Evolutionary conservation across 2,888 invertebrate species (phyloP).

Genomic region (Scaptomyza cyrtandrae): DNA sequence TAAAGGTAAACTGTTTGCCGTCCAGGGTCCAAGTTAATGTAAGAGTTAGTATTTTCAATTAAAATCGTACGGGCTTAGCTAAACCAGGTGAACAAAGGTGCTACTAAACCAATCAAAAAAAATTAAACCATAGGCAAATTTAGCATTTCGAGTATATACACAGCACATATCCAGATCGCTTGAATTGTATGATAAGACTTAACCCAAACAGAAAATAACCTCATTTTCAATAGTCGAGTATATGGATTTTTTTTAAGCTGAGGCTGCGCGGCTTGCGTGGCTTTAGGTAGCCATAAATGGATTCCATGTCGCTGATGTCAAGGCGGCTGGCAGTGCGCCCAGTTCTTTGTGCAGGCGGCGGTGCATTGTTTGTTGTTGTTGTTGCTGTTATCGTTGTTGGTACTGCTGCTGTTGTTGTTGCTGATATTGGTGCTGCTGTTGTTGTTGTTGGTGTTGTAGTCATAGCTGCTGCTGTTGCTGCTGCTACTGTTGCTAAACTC

Average conservation of each 20-base stretch:
- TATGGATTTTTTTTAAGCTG: constrained; percentile 83
- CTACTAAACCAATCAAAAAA: constrained; percentile 14
- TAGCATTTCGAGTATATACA: constrained; percentile 38
- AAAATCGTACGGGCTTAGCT: constrained; percentile 51
- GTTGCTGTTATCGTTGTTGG: constrained; percentile 27
- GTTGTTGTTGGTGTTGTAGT: constrained; percentile 17
- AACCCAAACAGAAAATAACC: constrained; percentile 55
- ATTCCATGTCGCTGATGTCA: constrained; percentile 84
- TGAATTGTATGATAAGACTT: constrained; percentile 20
- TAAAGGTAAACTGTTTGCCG: constrained; percentile 54
- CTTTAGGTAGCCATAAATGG: constrained; percentile 84
- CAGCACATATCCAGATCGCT: constrained; percentile 39
- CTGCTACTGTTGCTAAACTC: constrained; percentile 36
- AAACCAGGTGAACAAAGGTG: constrained; percentile 40
- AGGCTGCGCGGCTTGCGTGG: constrained; percentile 84
- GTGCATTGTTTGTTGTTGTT: constrained; percentile 58
- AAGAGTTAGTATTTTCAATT: constrained; percentile 45
- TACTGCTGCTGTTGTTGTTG: constrained; percentile 31
- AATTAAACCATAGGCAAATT: constrained; percentile 34
- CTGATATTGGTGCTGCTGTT: constrained; percentile 19
- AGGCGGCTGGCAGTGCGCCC: constrained; percentile 80
- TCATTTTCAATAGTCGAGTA: constrained; percentile 81
- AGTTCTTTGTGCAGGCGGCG: constrained; percentile 59
- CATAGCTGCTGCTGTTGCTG: constrained; percentile 27
- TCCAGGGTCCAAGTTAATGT: constrained; percentile 61